phyloP scores from a whole-genome alignment of 1,140 invertebrate species.

The Euura lappo region DNA sequence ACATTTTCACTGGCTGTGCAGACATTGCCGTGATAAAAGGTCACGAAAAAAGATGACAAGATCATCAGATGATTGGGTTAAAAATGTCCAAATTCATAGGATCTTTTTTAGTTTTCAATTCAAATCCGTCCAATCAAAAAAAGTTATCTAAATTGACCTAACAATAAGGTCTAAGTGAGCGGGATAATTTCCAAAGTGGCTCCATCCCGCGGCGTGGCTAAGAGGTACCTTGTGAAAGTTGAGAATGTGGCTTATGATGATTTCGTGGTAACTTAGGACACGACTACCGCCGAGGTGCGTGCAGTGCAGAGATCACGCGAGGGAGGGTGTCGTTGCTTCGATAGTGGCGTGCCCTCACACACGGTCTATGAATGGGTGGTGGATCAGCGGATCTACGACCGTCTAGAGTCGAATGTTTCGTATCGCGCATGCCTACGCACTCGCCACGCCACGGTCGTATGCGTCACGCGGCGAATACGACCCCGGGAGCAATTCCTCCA shows the following conservation, averaged over 20 bases:
- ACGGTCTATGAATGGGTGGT: slow-evolving; percentile 35
- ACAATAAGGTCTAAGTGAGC: no score
- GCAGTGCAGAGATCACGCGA: neutral
- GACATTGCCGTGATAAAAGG: no score
- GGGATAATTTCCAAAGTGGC: neutral
- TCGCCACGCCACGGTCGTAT: slow-evolving; percentile 6
- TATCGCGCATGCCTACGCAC: slow-evolving; percentile 31
- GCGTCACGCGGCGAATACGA: neutral
- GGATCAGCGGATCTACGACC: neutral
- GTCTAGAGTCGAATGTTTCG: no score
- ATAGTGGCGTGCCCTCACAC: neutral
- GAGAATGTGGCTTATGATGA: neutral
- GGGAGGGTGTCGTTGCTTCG: neutral
- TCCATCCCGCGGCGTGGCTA: neutral
- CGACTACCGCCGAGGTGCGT: neutral
- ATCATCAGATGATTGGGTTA: no score
- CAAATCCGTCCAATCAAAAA: no score
- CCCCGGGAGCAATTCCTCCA: neutral
- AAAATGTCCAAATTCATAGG: no score
- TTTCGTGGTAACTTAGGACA: neutral
- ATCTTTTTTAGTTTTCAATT: no score
- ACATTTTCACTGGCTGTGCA: no score
- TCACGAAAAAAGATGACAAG: no score
- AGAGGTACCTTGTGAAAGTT: neutral
- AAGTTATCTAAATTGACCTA: no score